phyloP scores from a whole-genome alignment of 1,140 invertebrate species.

The Neodiprion lecontei region DNA sequence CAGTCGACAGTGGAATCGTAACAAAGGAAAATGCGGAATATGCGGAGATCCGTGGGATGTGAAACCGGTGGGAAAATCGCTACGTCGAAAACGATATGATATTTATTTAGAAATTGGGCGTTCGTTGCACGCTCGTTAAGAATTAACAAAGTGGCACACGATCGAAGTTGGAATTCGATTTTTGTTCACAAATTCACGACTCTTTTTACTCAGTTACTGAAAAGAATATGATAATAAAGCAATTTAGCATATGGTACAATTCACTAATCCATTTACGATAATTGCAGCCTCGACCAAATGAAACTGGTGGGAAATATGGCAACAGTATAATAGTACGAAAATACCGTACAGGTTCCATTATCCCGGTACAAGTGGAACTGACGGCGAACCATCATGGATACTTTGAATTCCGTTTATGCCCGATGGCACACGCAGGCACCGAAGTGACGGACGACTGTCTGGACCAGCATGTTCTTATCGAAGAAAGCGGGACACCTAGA shows the following conservation, averaged over 20 bases:
- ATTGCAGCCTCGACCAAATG: conserved; percentile 76
- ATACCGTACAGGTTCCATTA: conserved; percentile 71
- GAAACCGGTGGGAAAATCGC: conserved; percentile 49
- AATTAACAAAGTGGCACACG: no score
- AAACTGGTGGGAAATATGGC: conserved; percentile 84
- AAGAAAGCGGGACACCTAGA: conserved; percentile 62
- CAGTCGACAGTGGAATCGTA: conserved; percentile 74
- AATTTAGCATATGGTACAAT: neutral
- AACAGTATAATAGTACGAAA: conserved; percentile 80
- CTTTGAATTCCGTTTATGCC: conserved; percentile 88
- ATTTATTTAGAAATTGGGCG: no score
- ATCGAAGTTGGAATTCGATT: no score
- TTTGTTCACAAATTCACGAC: no score
- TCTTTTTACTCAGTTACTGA: no score
- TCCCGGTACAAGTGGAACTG: conserved; percentile 78
- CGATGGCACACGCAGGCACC: conserved; percentile 63
- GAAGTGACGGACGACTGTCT: conserved; percentile 78
- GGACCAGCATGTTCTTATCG: conserved; percentile 72
- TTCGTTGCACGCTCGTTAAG: no score
- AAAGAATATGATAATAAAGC: no score
- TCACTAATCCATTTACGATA: neutral
- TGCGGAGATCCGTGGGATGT: conserved; percentile 86
- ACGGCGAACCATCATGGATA: conserved; percentile 84
- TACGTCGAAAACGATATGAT: neutral
- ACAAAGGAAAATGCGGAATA: conserved; percentile 85